phyloP scores from a whole-genome alignment of 2,113 vertebrate genomes.

The Dolichallabes microphthalmus region DNA sequence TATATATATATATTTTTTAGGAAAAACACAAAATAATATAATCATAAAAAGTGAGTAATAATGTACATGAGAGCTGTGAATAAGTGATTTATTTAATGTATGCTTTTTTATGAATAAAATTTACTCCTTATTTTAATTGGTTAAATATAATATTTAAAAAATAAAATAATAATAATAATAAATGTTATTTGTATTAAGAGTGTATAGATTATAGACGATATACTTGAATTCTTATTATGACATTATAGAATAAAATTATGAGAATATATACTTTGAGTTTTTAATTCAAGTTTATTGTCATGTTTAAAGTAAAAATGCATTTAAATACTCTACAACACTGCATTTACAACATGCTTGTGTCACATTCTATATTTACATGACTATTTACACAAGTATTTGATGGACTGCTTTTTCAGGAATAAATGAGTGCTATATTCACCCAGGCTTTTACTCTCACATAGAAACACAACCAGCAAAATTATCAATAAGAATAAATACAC shows the following conservation, averaged over 20 bases:
- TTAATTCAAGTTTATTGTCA: slow-evolving; percentile 71
- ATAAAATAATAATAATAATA: neutral
- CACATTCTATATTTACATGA: slow-evolving; percentile 61
- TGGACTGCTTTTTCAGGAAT: neutral
- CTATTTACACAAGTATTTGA: slow-evolving; percentile 33
- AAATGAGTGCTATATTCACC: slow-evolving; percentile 28
- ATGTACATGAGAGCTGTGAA: neutral
- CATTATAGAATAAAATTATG: neutral
- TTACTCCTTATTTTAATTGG: too few species aligned
- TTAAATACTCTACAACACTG: slow-evolving; percentile 76
- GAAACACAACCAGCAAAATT: slow-evolving; percentile 18
- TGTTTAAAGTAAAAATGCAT: slow-evolving; percentile 63
- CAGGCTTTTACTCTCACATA: slow-evolving; percentile 17
- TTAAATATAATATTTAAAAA: neutral
- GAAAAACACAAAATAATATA: neutral
- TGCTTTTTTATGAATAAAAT: neutral
- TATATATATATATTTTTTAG: neutral
- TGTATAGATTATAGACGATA: neutral
- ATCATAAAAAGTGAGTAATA: neutral
- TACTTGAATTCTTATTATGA: neutral
- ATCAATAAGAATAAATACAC: slow-evolving; percentile 48
- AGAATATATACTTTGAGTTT: slow-evolving; percentile 51
- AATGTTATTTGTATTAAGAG: neutral
- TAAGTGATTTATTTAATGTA: neutral
- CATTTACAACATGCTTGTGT: slow-evolving; percentile 67